A percentile compares a stretch with the other conserved stretches of the same genome.
These are phyloP conservation scores for Pseudomyrmex flavicornis DNA, from an alignment of 1,140 invertebrate species.

Conservation along the genomic window DNA sequence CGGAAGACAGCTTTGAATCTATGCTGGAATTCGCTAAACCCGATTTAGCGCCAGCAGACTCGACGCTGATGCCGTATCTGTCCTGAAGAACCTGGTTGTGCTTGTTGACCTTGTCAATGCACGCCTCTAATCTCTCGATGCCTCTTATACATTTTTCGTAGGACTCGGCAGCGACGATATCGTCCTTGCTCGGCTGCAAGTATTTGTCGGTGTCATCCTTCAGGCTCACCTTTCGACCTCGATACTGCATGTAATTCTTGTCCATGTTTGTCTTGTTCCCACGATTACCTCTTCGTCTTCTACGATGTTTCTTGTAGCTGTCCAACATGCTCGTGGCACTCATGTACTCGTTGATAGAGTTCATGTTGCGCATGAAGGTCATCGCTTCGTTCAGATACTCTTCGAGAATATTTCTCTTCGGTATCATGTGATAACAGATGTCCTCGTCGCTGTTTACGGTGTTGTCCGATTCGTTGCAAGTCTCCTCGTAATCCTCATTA, in stretches of 20 bases:
- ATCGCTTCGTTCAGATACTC: constrained; percentile 76
- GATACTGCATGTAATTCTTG: constrained; percentile 54
- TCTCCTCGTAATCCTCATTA: background rate
- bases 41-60: constrained; percentile 77
- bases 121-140: constrained; percentile 76
- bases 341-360: constrained; percentile 75
- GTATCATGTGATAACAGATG: background rate
- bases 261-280: background rate
- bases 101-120: constrained; percentile 69
- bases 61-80: constrained; percentile 71
- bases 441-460: constrained; percentile 35
- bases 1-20: constrained; percentile 54
- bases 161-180: constrained; percentile 64
- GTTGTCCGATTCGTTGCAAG: constrained; percentile 55
- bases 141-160: constrained; percentile 75
- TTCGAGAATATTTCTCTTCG: constrained; percentile 67
- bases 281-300: constrained; percentile 15
- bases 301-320: constrained; percentile 7
- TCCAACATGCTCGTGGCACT: constrained; percentile 58
- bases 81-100: constrained; percentile 73
- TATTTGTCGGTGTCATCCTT: constrained; percentile 64
- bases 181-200: constrained; percentile 34
- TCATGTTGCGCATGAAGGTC: constrained; percentile 77
- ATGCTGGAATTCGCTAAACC: constrained; percentile 73
- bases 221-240: constrained; percentile 35